These are phyloP conservation scores for Folsomia candida DNA, from an alignment of 2,888 invertebrate species.

Conservation along the genomic window DNA sequence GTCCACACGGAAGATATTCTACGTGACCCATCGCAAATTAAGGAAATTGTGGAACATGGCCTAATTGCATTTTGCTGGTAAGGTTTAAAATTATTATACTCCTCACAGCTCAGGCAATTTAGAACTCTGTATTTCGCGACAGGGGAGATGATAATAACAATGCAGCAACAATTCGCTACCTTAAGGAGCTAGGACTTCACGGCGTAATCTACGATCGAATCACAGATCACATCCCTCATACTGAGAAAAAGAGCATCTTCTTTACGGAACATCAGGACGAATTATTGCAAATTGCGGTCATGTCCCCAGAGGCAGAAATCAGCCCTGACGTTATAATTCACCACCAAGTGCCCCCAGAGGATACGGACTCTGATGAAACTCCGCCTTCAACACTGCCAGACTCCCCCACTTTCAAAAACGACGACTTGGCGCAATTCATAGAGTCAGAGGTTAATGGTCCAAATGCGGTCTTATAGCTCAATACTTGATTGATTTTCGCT, in stretches of 20 bases:
- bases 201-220: slow-evolving; percentile 93
- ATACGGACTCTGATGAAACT: not conserved
- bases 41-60: slow-evolving; percentile 73
- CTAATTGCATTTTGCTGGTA: slow-evolving; percentile 90
- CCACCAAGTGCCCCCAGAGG: not conserved
- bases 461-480: no score
- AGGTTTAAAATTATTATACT: not conserved
- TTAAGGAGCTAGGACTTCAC: slow-evolving; percentile 86
- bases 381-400: not conserved
- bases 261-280: slow-evolving; percentile 36
- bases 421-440: not conserved
- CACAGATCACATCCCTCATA: slow-evolving; percentile 36
- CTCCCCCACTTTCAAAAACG: not conserved
- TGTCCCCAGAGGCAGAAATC: slow-evolving; percentile 10
- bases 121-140: not conserved
- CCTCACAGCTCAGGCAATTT: not conserved
- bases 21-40: slow-evolving; percentile 76
- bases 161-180: slow-evolving; percentile 74
- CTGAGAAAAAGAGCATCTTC: slow-evolving; percentile 32
- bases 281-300: slow-evolving; percentile 25
- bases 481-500: no score
- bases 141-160: slow-evolving; percentile 90
- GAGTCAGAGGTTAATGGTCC: no score
- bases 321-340: not conserved
- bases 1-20: slow-evolving; percentile 90